Evolutionary conservation across 2,888 invertebrate species (phyloP), one percentile per base, ranked within the genome.

Genomic region (Nymphalis polychloros): DNA sequence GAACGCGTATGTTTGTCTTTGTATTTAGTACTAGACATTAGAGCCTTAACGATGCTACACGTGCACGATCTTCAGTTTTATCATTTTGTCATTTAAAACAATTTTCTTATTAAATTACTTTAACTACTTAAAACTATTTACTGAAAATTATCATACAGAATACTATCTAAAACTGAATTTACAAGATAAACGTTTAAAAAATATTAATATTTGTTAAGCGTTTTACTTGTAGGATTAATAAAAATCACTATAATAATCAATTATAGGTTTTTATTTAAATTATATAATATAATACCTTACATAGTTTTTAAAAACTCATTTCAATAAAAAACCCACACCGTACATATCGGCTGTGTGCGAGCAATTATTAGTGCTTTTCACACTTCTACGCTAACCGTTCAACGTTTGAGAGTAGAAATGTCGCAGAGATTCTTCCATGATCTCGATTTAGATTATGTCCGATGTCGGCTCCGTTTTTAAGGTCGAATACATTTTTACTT

Each of bases 281-380:
- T 23, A 23, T 23, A 23, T 23, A 23, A 23, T 23, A 23, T 23
- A 23, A 23, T 23, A 23, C 23, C 23, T 23, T 23, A 2, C 23
- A 23, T 23, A 23, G 23, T 23, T 41, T 41, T 41, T 10, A 41
- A 62, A 35, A 57, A 48, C 8, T 23, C 31, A 6, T 31, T 17
- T 31, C 63, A 64, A 46, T 57, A 49, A 62, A 62, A 50, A 63
- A 48, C 5, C 52, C 50, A 59, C 53, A 57, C 66, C 52, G 41
- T 41, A 49, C 70, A 64, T 85, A 79, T 86, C 83, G 81, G 83
- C 81, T 76, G 68, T 79, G 76, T 79, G 76, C 71, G 76, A 82
- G 84, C 86, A 87, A 91, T 90, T 87, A 88, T 83, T 81, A 71
- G 78, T 77, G 87, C 90, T 92, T 90, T 92, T 92, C 87, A 92